These are phyloP conservation scores for Pterostichus niger DNA, from an alignment of 2,888 invertebrate genomes.

Conservation along the genomic window DNA sequence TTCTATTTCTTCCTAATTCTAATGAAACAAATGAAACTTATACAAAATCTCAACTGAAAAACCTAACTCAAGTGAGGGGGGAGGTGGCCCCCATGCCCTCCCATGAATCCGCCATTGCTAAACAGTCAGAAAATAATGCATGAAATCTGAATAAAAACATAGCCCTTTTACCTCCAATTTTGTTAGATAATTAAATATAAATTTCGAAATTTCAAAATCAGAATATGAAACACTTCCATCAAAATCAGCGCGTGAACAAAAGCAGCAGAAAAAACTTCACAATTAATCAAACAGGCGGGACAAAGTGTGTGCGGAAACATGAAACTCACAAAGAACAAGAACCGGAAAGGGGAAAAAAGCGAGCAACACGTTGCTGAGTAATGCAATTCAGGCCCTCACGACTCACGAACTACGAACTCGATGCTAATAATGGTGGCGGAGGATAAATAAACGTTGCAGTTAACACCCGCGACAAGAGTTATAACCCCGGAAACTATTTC, in stretches of 20 bases:
- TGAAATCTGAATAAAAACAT: too few species aligned
- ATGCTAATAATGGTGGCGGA: constrained; percentile 36
- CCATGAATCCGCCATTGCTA: too few species aligned
- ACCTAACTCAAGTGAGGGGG: too few species aligned
- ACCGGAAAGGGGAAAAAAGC: constrained; percentile 42
- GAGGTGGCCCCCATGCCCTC: too few species aligned
- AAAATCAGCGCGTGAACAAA: neutral
- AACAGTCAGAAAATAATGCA: too few species aligned
- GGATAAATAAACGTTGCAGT: constrained; percentile 36
- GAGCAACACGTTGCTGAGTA: constrained; percentile 58
- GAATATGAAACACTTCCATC: too few species aligned
- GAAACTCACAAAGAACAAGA: constrained; percentile 41
- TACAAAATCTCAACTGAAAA: too few species aligned
- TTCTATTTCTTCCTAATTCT: too few species aligned
- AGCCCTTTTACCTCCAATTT: too few species aligned
- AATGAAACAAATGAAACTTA: too few species aligned
- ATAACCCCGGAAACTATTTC: constrained; percentile 33
- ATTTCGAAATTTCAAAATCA: too few species aligned
- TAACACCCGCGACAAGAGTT: neutral
- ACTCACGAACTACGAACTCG: constrained; percentile 11
- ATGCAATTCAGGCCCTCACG: constrained; percentile 32
- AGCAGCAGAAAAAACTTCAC: neutral
- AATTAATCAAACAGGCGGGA: constrained; percentile 41
- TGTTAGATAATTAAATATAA: too few species aligned
- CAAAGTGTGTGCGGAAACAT: constrained; percentile 48